phyloP scores from a whole-genome alignment of 2,113 vertebrate genomes.

The Macaca mulatta region DNA sequence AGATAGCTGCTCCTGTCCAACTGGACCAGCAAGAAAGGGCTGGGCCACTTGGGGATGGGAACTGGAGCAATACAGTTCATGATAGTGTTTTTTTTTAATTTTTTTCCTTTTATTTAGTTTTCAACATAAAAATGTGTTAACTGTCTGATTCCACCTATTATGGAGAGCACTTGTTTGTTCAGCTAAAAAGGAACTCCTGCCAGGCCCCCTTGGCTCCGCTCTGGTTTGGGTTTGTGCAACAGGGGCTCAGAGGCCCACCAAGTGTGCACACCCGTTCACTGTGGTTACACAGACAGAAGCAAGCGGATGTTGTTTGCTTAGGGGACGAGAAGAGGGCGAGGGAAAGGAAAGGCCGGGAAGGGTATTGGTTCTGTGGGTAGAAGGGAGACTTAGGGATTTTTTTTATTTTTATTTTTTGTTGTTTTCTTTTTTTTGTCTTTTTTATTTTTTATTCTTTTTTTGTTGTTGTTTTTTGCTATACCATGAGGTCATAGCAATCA shows the following conservation, averaged over 20 bases:
- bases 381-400: slow-evolving; percentile 74
- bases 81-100: slow-evolving; percentile 49
- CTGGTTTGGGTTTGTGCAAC: slow-evolving; percentile 77
- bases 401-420: slow-evolving; percentile 51
- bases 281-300: slow-evolving; percentile 84
- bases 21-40: slow-evolving; percentile 81
- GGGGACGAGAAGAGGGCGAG: not conserved
- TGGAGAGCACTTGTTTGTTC: slow-evolving; percentile 79
- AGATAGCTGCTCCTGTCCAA: slow-evolving; percentile 80
- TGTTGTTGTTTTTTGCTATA: slow-evolving; percentile 80
- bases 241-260: slow-evolving; percentile 75
- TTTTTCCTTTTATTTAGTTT: slow-evolving; percentile 58
- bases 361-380: slow-evolving; percentile 69
- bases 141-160: slow-evolving; percentile 79
- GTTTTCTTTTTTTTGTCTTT: slow-evolving; percentile 51
- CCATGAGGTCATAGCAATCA: slow-evolving; percentile 85
- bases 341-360: slow-evolving; percentile 48
- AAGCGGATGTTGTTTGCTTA: slow-evolving; percentile 81
- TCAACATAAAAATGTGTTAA: slow-evolving; percentile 74
- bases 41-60: slow-evolving; percentile 79
- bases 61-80: slow-evolving; percentile 82
- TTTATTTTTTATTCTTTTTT: not conserved
- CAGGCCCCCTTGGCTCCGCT: slow-evolving; percentile 77
- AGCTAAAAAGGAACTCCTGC: slow-evolving; percentile 73
- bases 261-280: slow-evolving; percentile 76